Percentiles rank a stretch among this genome's conserved stretches.
Conservation (phyloP, 2,888 invertebrate species). For the Clepsis dumicolana region DNA sequence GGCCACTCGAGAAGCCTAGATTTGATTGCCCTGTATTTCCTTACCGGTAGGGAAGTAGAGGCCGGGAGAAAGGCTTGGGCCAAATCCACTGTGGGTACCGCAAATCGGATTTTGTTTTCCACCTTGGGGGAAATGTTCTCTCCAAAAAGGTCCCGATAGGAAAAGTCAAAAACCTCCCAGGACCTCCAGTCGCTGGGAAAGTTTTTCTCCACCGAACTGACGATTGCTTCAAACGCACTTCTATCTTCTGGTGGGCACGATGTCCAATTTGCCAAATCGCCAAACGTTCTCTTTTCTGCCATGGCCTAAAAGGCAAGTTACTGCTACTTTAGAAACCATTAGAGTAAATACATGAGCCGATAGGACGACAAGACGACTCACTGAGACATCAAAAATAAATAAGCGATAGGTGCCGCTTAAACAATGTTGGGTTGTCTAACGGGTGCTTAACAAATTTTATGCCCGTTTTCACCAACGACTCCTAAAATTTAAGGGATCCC, state of each 20-base stretch:
- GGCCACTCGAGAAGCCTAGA: neutral
- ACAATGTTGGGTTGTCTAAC: too few species aligned
- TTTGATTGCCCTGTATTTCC: neutral
- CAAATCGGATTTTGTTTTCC: neutral
- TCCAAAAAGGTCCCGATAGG: neutral
- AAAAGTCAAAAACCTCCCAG: neutral
- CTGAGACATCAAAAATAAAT: neutral
- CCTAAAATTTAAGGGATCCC: too few species aligned
- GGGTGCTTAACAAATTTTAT: too few species aligned
- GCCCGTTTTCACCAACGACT: too few species aligned
- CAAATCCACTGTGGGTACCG: neutral
- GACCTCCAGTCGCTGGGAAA: slow-evolving; percentile 11
- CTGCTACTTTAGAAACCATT: too few species aligned
- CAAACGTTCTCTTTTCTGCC: neutral
- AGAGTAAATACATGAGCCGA: too few species aligned
- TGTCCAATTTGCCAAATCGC: neutral
- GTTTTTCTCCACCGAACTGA: neutral
- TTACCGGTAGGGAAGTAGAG: neutral
- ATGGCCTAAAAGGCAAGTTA: neutral
- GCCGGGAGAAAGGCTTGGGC: neutral
- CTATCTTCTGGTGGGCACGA: neutral
- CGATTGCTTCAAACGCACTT: neutral
- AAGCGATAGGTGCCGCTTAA: too few species aligned
- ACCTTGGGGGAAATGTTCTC: neutral
- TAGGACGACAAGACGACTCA: neutral